phyloP scores from a whole-genome alignment of 2,113 vertebrate genomes.

The Phrynocephalus versicolor region DNA sequence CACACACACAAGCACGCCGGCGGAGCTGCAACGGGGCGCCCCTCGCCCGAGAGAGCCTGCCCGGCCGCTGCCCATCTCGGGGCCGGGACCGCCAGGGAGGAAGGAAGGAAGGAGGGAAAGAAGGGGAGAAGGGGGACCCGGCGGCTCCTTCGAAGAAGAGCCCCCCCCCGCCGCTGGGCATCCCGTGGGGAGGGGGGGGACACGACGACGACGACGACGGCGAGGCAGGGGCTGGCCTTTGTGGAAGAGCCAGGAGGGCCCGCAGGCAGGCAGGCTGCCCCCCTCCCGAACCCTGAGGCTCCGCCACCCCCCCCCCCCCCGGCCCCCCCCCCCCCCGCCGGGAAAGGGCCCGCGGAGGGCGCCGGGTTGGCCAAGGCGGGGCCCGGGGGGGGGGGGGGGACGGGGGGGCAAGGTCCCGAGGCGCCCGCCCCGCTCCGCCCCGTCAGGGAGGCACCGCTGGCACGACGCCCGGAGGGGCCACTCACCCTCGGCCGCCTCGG shows the following conservation, averaged over 20 bases:
- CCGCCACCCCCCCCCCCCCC: not conserved
- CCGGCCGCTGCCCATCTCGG: not conserved
- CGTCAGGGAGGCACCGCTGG: conserved; percentile 4
- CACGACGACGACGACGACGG: too few species aligned
- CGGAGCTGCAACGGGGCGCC: too few species aligned
- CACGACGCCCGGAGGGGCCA: not conserved
- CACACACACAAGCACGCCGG: not conserved
- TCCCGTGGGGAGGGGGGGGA: not conserved
- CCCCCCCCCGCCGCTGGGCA: not conserved
- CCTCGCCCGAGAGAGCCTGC: too few species aligned
- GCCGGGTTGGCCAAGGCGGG: not conserved
- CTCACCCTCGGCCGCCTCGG: conserved; percentile 5
- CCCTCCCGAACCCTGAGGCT: not conserved
- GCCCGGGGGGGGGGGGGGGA: too few species aligned
- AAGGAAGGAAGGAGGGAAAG: not conserved
- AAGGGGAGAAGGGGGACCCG: too few species aligned
- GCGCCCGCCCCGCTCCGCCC: not conserved
- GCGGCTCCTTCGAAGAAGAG: not conserved
- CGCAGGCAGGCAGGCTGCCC: not conserved
- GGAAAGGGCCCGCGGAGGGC: not conserved
- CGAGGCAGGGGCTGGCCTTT: too few species aligned
- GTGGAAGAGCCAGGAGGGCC: not conserved
- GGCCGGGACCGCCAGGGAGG: not conserved
- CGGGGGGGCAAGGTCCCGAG: too few species aligned
- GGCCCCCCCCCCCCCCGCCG: not conserved